Evolutionary conservation across 2,888 invertebrate species (phyloP).

Genomic region (Heliconius charithonia): DNA sequence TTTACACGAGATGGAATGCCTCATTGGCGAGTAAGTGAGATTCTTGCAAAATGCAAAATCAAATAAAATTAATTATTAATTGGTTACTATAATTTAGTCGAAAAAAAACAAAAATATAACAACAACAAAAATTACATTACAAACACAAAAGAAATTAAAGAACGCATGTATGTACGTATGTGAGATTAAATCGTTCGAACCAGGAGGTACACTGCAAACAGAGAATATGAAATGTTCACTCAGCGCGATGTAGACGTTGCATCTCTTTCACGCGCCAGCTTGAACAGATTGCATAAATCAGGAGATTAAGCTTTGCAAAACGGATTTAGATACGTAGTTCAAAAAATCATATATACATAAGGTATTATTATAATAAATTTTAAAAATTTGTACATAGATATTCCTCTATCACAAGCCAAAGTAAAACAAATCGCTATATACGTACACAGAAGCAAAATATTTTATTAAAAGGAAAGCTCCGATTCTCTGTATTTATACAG

Average conservation of each 20-base stretch:
- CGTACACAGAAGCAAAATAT: background rate
- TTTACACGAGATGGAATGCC: background rate
- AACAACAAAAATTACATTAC: background rate
- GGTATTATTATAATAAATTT: background rate
- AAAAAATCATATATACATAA: background rate
- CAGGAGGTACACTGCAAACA: background rate
- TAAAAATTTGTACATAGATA: background rate
- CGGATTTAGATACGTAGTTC: background rate
- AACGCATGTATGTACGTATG: background rate
- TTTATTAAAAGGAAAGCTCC: background rate
- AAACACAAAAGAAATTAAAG: background rate
- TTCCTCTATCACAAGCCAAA: background rate
- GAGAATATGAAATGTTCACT: background rate
- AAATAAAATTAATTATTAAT: no score
- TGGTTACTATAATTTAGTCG: no score
- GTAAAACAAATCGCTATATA: background rate
- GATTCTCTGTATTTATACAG: no score
- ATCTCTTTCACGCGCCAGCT: constrained; percentile 32
- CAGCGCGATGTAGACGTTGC: background rate
- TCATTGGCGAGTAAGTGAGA: no score
- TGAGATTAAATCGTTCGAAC: background rate
- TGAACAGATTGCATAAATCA: constrained; percentile 33
- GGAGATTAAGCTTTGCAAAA: background rate
- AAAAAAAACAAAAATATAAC: background rate
- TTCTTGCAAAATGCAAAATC: background rate